Evolutionary conservation across 2,797 vertebrate species (phyloP), one percentile per base, ranked within the genome.

Genomic region (Myotis vivesi): DNA sequence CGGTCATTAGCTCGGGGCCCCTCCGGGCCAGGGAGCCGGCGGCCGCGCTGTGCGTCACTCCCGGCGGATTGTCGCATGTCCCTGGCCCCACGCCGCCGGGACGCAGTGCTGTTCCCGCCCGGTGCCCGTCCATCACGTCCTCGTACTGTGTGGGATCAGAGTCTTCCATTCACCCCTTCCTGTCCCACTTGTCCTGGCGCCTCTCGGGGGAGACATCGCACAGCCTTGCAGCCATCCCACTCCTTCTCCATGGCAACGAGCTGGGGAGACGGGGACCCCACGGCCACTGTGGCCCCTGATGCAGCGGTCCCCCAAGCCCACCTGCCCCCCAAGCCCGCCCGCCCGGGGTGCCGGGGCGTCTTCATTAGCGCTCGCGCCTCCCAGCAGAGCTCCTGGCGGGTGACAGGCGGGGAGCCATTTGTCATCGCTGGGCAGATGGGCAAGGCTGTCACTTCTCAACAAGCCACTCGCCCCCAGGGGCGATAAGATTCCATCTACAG

Each of bases 161-260:
- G 97, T 94, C 97, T 96, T 96, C 98, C 94, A 96, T 96, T 95
- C 66, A 19, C 94, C 97, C 80, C 98, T 96, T 98, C 93, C 95
- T 97, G 97, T 97, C 97, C 93, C 55, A 97, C 98, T 96, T 97
- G 98, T 98, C 98, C 97, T 0, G 23, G 96, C 23, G 95, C 51
- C 71, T 98, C 98, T 97, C 97, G 3, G 44, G 98, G 97, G 98
- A 98, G 97, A 98, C 97, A 97, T 98, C 89, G 82, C 96, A 17
- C 96, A 97, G 98, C 98, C 98, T 97, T 95, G 96, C 95, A 97
- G 97, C 91, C 96, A 96, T 98, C 97, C 85, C 84, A 71, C 95
- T 96, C 94, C 97, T 98, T 98, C 98, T 98, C 98, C 98, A 98
- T 98, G 98, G 98, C 98, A 98, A 98, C 97, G 19, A 49, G 20